These are phyloP conservation scores for Amphiprion clarkii DNA, from an alignment of 2,797 vertebrate species.

Conservation along the genomic window DNA sequence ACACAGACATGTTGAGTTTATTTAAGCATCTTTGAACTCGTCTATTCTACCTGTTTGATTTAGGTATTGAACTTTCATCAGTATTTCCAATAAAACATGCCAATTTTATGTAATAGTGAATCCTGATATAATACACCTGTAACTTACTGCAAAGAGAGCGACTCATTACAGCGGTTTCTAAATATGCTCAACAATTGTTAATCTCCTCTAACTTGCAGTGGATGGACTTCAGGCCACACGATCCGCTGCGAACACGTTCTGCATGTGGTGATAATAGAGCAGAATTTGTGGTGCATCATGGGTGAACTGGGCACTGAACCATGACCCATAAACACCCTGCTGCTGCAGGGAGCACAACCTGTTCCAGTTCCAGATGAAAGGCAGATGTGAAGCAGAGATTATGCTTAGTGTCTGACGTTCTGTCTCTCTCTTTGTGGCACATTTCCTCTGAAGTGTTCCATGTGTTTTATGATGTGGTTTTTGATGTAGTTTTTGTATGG, in stretches of 20 bases:
- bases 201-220: background rate
- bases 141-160: background rate
- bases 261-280: background rate
- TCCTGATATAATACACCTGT: background rate
- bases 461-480: background rate
- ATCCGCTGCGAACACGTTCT: slow-evolving; percentile 3
- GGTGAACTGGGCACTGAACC: slow-evolving; percentile 8
- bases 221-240: background rate
- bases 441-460: background rate
- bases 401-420: background rate
- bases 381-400: slow-evolving; percentile 21
- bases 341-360: slow-evolving; percentile 16
- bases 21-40: background rate
- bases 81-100: background rate
- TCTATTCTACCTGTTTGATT: background rate
- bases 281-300: slow-evolving; percentile 19
- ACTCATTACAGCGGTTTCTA: background rate
- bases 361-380: slow-evolving; percentile 22
- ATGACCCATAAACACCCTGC: slow-evolving; percentile 8
- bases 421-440: background rate
- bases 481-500: background rate
- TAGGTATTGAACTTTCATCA: background rate
- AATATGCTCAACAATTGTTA: background rate
- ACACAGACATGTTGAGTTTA: background rate
- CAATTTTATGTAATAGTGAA: background rate